Conservation (phyloP, 2,888 invertebrate species). For the Drosophila paramelanica region DNA sequence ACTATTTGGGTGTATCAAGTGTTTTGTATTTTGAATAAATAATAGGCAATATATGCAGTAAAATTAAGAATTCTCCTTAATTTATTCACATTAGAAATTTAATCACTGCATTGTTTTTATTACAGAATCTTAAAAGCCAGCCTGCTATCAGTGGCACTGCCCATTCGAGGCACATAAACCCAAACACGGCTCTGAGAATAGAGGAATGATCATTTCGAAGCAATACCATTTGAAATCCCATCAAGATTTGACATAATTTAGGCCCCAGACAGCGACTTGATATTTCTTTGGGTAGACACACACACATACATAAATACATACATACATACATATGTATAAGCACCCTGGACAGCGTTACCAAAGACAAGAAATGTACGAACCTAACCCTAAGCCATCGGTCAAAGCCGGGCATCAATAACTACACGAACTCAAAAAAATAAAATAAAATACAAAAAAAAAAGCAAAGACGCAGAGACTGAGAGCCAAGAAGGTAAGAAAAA, state of each 20-base stretch:
- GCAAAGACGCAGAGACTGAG: slow-evolving; percentile 36
- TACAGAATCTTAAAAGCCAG: slow-evolving; percentile 1
- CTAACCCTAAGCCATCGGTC: slow-evolving; percentile 78
- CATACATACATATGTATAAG: slow-evolving; percentile 10
- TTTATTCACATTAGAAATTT: slow-evolving; percentile 27
- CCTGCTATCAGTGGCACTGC: slow-evolving; percentile 4
- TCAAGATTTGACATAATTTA: slow-evolving; percentile 81
- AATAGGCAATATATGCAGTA: not conserved
- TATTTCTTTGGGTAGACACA: slow-evolving; percentile 17
- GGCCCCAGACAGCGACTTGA: slow-evolving; percentile 53
- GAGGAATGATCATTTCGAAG: slow-evolving; percentile 39
- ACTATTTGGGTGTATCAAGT: not conserved
- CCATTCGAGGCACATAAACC: not conserved
- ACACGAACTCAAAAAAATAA: slow-evolving; percentile 25
- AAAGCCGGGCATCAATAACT: slow-evolving; percentile 78
- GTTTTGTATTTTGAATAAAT: not conserved
- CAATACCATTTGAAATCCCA: slow-evolving; percentile 72
- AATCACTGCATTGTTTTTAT: slow-evolving; percentile 25
- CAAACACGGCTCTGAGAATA: slow-evolving; percentile 9
- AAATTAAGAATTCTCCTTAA: not conserved
- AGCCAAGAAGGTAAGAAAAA: slow-evolving; percentile 49
- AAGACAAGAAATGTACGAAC: slow-evolving; percentile 58
- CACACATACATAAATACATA: slow-evolving; percentile 19
- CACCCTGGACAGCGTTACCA: slow-evolving; percentile 27
- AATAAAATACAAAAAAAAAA: slow-evolving; percentile 6